phyloP scores from a whole-genome alignment of 2,888 invertebrate genomes.

The Hoplodrina ambigua region DNA sequence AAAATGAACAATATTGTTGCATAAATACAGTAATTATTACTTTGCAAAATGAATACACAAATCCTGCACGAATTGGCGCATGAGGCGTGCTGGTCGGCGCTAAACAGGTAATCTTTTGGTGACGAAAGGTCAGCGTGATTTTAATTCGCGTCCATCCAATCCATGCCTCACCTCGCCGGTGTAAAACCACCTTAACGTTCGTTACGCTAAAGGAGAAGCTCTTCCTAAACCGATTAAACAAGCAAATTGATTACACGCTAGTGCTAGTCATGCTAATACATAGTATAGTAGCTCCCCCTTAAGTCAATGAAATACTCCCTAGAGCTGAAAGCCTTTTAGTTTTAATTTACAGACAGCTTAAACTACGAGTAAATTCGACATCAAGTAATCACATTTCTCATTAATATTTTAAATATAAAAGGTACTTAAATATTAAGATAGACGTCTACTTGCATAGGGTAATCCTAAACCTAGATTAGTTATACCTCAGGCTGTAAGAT shows the following conservation, averaged over 20 bases:
- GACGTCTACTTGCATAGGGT: not conserved
- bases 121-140: too few species aligned
- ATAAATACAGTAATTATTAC: too few species aligned
- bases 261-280: conserved; percentile 34
- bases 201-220: conserved; percentile 41
- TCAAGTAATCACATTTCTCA: not conserved
- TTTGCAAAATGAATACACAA: too few species aligned
- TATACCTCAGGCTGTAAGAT: not conserved
- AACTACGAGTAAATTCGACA: not conserved
- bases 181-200: conserved; percentile 3
- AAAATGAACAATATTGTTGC: too few species aligned
- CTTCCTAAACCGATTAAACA: conserved; percentile 52
- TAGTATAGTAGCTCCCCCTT: not conserved
- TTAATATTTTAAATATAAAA: conserved; percentile 1
- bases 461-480: not conserved
- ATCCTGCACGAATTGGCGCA: too few species aligned
- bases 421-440: conserved; percentile 2
- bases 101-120: too few species aligned
- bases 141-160: too few species aligned
- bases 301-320: conserved; percentile 6
- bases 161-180: too few species aligned
- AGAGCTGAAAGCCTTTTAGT: conserved; percentile 1
- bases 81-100: too few species aligned
- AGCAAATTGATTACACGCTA: conserved; percentile 53
- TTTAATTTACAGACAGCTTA: conserved; percentile 1